phyloP scores from a whole-genome alignment of 2,113 vertebrate genomes.

The Myrmecophaga tridactyla region DNA sequence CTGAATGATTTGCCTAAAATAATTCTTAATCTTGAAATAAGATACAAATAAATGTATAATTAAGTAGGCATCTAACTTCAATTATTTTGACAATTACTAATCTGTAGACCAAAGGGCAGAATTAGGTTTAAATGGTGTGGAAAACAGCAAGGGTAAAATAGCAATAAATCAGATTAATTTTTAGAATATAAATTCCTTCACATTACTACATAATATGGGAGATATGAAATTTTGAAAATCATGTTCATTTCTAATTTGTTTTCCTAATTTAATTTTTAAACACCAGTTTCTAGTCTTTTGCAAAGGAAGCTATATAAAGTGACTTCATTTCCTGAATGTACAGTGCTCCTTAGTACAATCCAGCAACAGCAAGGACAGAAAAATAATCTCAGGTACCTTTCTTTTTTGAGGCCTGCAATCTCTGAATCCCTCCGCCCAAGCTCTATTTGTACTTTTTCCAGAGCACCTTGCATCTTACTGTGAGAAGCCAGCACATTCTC shows the following conservation, averaged over 20 bases:
- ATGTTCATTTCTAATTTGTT: background rate
- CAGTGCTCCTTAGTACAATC: background rate
- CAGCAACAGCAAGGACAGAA: background rate
- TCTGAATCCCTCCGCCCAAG: slow-evolving; percentile 78
- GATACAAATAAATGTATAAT: background rate
- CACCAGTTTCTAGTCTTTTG: background rate
- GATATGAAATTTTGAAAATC: background rate
- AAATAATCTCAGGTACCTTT: slow-evolving; percentile 74
- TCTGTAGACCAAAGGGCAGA: background rate
- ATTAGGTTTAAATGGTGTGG: background rate
- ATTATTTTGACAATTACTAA: background rate
- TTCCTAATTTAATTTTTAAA: background rate
- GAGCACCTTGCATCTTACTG: slow-evolving; percentile 78
- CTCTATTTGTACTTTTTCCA: slow-evolving; percentile 80
- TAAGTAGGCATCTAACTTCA: background rate
- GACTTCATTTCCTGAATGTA: background rate
- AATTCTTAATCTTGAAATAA: slow-evolving; percentile 36
- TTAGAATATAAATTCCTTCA: background rate
- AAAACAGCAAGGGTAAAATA: background rate
- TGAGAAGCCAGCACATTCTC: slow-evolving; percentile 79
- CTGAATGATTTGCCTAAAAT: slow-evolving; percentile 7
- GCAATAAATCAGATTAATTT: background rate
- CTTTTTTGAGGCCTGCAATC: slow-evolving; percentile 76
- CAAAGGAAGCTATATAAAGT: background rate
- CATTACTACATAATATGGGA: background rate